Base-by-base conservation (phyloP, 2,888 invertebrate genomes). In the Zhengitettix transpicula region DNA sequence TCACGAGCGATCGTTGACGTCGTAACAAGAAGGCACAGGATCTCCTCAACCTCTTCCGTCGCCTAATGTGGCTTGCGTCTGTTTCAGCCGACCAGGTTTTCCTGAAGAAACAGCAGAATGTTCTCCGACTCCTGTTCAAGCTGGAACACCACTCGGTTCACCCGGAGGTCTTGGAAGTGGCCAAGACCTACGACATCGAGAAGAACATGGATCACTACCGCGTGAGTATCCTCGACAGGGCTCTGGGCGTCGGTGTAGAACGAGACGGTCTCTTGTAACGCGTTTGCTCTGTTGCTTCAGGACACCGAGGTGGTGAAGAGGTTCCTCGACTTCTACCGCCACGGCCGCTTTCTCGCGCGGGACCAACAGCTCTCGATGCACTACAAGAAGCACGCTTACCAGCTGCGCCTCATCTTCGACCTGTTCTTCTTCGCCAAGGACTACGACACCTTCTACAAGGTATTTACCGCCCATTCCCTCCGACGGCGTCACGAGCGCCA, bases 131-230 rank as follows among this genome's bases (percentile, higher is more conserved):
- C 62, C 71, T 83, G 69, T 79, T 80, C 67, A 78, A 81, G 69
- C 79, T 84, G 64, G 78, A 81, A 64, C 84, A 87, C 69, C 80
- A 80, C 0, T 75, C 80, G 64, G 75, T 78, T 58, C 69, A 77
- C 66, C 71, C 75, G 44, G 77, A 80, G 64, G 74, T 77, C 61
- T 72, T 75, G 60, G 78, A 81, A 42, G 75, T 81, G 60, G 83
- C 81, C 64, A 72, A 77, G 60, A 70, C 70, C 63, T 87, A 78
- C 70, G 74, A 77, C 64, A 75, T 85, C 51, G 78, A 80, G 66
- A 77, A 77, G 10, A 79, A 84, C 69, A 66, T 75, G 16, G 77
- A 80, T 65, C 77, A 79, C 65, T 85, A 79, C 70, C 70, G 69
- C 40, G 80, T 47, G 8, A 47, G 47, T 14, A n/a, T 5, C n/a